phyloP scores from a whole-genome alignment of 2,888 invertebrate species.

The Drosophila infuscata region DNA sequence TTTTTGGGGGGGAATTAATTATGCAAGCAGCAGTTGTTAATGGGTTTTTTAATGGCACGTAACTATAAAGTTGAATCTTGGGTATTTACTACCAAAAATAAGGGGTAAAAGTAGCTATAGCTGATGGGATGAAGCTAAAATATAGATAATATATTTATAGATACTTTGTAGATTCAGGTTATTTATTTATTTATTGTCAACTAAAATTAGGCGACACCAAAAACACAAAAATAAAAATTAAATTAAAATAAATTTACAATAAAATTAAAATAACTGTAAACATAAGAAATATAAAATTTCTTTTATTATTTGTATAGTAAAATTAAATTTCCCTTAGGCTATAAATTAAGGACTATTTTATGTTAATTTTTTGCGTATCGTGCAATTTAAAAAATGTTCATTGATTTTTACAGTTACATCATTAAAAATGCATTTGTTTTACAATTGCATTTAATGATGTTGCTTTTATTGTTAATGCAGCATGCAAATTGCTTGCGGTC shows the following conservation, averaged over 20 bases:
- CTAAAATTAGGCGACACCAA: no score
- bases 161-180: not conserved
- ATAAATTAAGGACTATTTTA: not conserved
- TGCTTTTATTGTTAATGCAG: constrained; percentile 35
- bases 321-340: not conserved
- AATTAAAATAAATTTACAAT: no score
- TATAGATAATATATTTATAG: not conserved
- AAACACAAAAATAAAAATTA: no score
- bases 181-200: no score
- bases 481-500: constrained; percentile 39
- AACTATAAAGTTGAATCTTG: constrained; percentile 5
- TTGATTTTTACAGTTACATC: constrained; percentile 67
- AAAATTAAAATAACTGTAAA: no score
- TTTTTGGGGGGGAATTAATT: constrained; percentile 38
- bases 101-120: not conserved
- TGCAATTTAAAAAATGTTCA: constrained; percentile 40
- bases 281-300: no score
- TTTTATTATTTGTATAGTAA: not conserved
- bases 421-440: constrained; percentile 74
- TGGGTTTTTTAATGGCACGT: constrained; percentile 37
- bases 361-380: not conserved
- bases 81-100: not conserved
- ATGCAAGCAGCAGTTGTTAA: constrained; percentile 53
- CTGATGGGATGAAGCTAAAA: not conserved
- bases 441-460: constrained; percentile 24